Conservation (phyloP, 1,140 invertebrate species). For the Cecropterus lyciades region DNA sequence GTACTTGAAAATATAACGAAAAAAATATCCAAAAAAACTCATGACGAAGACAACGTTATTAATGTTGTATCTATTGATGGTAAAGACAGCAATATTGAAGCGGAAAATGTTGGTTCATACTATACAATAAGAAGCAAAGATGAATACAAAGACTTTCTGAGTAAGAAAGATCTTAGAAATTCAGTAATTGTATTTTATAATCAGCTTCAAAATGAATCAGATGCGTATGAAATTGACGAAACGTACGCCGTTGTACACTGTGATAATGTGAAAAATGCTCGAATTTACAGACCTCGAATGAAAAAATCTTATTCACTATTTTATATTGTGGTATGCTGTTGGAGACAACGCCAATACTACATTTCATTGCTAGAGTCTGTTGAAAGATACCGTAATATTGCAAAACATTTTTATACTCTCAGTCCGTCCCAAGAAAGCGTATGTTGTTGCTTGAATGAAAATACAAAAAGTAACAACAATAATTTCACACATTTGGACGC, state of each 20-base stretch:
- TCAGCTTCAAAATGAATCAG: background rate
- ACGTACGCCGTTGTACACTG: background rate
- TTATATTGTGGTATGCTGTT: slow-evolving; percentile 11
- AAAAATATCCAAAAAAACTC: background rate
- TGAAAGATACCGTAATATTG: slow-evolving; percentile 1
- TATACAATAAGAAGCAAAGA: background rate
- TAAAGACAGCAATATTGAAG: background rate
- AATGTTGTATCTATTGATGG: slow-evolving; percentile 5
- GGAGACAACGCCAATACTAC: background rate
- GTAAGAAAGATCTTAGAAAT: no score
- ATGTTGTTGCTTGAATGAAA: no score
- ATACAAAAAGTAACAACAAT: no score
- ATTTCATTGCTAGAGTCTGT: background rate
- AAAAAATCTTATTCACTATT: background rate
- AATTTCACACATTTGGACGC: no score
- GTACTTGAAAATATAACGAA: background rate
- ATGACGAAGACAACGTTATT: background rate
- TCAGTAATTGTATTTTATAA: no score
- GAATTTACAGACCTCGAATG: background rate
- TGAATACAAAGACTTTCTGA: background rate
- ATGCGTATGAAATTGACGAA: slow-evolving; percentile 17
- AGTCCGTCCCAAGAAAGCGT: background rate
- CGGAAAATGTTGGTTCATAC: background rate
- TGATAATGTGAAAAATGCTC: background rate
- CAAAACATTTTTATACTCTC: background rate